Base-by-base conservation (phyloP, 2,888 invertebrate species). In the Allygus modestus region DNA sequence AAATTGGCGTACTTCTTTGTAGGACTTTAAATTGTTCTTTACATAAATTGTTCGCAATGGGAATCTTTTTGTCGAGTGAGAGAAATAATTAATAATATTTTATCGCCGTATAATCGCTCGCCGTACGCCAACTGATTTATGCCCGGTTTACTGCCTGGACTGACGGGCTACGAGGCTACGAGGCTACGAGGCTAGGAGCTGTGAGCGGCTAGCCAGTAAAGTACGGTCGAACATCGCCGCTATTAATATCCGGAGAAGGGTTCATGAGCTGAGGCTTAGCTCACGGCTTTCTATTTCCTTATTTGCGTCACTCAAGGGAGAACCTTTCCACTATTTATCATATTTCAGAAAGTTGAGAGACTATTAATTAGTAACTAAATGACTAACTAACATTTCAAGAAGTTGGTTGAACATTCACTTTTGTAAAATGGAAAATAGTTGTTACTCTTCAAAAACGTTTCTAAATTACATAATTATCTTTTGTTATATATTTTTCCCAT, bases 251-350 rank as follows among this genome's bases (percentile, higher is more conserved):
- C 12, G 15, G 26, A 28, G 65, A 65, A 65, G 65, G 65, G 15
- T 46, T 20, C 54, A 54, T 54, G 54, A 65, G 31, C 65, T 12
- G 1, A 5, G 31, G 26, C 65, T 65, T 31, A 65, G 31, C 65
- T 65, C 65, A 15, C 58, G 9, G 31, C 65, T 65, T 65, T 65
- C 65, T 65, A 65, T 15, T 65, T 65, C 65, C 65, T 65, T 28
- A 15, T 65, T 65, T 65, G 65, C 65, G 65, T 65, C 65, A 65
- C 65, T 65, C 65, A 65, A 23, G 1, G 23, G 7, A 23, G 17
- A 51, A 15, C 65, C 65, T 65, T 65, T 65, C 65, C 65, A 65
- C 31, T 65, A 65, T 65, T 65, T 65, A 65, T 65, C 65, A 58
- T 58, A 65, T 28, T 28, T 65, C 15, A 28, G n/a, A 17, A 65